phyloP scores from a whole-genome alignment of 92 coral and sea anemone genomes.

The Parazoanthus darwini region DNA sequence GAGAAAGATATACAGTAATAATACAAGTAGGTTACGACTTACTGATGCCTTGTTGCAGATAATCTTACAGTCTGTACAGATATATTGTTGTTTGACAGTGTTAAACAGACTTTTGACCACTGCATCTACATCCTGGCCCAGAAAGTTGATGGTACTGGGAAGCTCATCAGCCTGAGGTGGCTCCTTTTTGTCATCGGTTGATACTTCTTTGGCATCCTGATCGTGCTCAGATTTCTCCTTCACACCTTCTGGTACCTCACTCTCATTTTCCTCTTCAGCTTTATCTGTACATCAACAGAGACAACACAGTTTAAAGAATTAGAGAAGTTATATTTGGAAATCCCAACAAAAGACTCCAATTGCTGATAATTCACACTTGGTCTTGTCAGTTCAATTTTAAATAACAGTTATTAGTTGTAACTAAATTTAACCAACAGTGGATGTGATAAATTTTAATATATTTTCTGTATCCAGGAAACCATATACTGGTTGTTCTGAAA shows the following conservation, averaged over 20 bases:
- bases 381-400: too few species aligned
- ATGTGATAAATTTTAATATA: too few species aligned
- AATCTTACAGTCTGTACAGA: slow-evolving; percentile 86
- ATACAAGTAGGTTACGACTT: neutral
- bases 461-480: too few species aligned
- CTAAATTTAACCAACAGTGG: too few species aligned
- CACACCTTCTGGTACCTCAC: neutral
- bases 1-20: too few species aligned
- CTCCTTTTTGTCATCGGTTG: slow-evolving; percentile 15
- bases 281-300: neutral
- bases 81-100: slow-evolving; percentile 64
- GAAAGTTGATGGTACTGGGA: slow-evolving; percentile 51
- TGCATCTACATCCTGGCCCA: slow-evolving; percentile 83
- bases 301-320: neutral
- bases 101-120: slow-evolving; percentile 73
- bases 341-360: too few species aligned
- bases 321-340: too few species aligned
- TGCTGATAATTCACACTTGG: too few species aligned
- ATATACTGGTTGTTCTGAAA: too few species aligned
- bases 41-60: slow-evolving; percentile 77
- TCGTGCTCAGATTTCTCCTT: slow-evolving; percentile 6
- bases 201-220: slow-evolving; percentile 30
- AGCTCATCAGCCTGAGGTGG: neutral
- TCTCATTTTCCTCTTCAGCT: neutral
- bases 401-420: too few species aligned